phyloP scores from a whole-genome alignment of 2,888 invertebrate genomes.

The Lasioglossum lativentre region DNA sequence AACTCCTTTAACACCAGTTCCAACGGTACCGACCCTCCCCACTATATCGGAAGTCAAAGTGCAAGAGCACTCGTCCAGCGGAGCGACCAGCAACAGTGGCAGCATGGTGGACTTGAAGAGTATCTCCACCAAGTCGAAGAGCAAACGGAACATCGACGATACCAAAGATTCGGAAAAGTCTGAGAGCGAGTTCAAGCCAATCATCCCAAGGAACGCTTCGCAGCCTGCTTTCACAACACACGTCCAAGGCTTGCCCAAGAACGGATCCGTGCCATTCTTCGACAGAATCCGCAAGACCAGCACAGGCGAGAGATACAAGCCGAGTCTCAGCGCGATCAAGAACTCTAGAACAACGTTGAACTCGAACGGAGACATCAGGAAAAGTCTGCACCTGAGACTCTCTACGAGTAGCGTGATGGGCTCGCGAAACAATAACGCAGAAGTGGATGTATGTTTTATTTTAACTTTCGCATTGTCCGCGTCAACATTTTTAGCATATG shows the following conservation, averaged over 20 bases:
- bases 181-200: slow-evolving; percentile 84
- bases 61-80: slow-evolving; percentile 87
- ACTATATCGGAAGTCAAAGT: slow-evolving; percentile 94
- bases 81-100: slow-evolving; percentile 85
- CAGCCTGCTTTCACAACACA: slow-evolving; percentile 93
- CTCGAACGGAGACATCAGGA: slow-evolving; percentile 91
- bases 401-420: slow-evolving; percentile 87
- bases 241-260: slow-evolving; percentile 91
- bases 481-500: background rate
- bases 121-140: slow-evolving; percentile 77
- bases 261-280: slow-evolving; percentile 96
- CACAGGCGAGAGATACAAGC: slow-evolving; percentile 93
- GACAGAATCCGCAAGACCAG: slow-evolving; percentile 94
- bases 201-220: slow-evolving; percentile 93
- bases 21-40: slow-evolving; percentile 94
- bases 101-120: slow-evolving; percentile 83
- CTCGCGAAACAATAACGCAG: slow-evolving; percentile 87
- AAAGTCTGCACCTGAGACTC: slow-evolving; percentile 86
- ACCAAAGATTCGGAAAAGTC: slow-evolving; percentile 80
- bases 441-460: slow-evolving; percentile 84
- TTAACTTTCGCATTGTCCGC: background rate
- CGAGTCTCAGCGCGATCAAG: slow-evolving; percentile 92
- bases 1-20: slow-evolving; percentile 91
- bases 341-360: slow-evolving; percentile 91
- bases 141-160: slow-evolving; percentile 83